Evolutionary conservation across 2,888 invertebrate genomes (phyloP).

Genomic region (Isotomurus palustris): DNA sequence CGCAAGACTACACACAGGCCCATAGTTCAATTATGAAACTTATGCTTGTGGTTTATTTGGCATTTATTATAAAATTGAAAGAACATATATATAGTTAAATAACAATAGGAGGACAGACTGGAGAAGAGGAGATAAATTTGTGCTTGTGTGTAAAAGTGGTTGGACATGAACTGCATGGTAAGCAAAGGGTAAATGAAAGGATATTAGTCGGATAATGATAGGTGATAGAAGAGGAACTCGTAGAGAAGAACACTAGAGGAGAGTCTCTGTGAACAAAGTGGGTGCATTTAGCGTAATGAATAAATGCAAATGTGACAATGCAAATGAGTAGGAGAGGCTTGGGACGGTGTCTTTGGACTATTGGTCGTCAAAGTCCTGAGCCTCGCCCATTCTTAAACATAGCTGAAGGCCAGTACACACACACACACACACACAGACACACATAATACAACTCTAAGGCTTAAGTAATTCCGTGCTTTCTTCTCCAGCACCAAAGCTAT

Average conservation of each 20-base stretch:
- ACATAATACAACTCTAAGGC: too few relatives aligned
- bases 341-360: conserved; percentile 36
- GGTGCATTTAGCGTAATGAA: conserved; percentile 43
- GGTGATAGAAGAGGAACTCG: conserved; percentile 20
- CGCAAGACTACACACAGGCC: too few relatives aligned
- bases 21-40: too few relatives aligned
- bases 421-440: too few relatives aligned
- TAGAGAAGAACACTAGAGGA: background rate
- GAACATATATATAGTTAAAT: too few relatives aligned
- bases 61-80: too few relatives aligned
- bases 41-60: too few relatives aligned
- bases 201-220: conserved; percentile 37
- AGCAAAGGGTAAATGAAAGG: conserved; percentile 17
- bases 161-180: too few relatives aligned
- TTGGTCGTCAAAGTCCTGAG: conserved; percentile 37
- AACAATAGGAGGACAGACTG: too few relatives aligned
- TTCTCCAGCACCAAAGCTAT: conserved; percentile 11
- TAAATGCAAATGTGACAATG: conserved; percentile 45
- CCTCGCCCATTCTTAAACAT: conserved; percentile 41
- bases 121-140: too few relatives aligned
- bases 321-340: conserved; percentile 39
- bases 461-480: too few relatives aligned
- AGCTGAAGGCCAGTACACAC: conserved; percentile 3
- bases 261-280: conserved; percentile 10
- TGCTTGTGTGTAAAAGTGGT: too few relatives aligned